phyloP scores from a whole-genome alignment of 2,888 invertebrate genomes.

The Apamea monoglypha region DNA sequence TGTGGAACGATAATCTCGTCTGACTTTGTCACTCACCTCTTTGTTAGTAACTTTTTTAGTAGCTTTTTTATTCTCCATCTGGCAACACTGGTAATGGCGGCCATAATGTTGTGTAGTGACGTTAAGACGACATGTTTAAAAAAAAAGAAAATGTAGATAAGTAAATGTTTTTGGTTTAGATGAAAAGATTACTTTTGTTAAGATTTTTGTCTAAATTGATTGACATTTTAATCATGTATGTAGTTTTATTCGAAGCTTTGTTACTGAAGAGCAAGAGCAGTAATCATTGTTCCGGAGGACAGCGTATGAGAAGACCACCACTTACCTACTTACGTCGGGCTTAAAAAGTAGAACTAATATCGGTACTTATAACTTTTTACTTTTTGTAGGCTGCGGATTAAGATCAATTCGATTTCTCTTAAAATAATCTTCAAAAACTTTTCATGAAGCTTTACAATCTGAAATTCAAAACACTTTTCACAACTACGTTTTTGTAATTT shows the following conservation, averaged over 20 bases:
- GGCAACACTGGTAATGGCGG: slow-evolving; percentile 79
- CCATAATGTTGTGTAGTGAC: slow-evolving; percentile 73
- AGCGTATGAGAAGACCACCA: neutral
- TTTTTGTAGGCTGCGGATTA: neutral
- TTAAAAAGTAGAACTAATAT: neutral
- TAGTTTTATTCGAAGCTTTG: slow-evolving; percentile 21
- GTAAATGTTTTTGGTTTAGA: slow-evolving; percentile 49
- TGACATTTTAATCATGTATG: slow-evolving; percentile 42
- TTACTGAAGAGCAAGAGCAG: neutral
- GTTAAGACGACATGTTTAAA: slow-evolving; percentile 78
- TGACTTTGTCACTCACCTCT: slow-evolving; percentile 82
- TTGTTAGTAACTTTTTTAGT: slow-evolving; percentile 71
- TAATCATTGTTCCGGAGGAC: neutral
- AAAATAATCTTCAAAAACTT: neutral
- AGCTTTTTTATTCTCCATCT: slow-evolving; percentile 71
- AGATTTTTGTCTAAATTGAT: slow-evolving; percentile 54
- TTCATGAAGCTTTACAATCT: neutral
- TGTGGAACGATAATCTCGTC: slow-evolving; percentile 77
- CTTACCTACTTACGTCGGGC: neutral
- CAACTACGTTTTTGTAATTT: neutral
- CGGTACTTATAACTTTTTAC: neutral
- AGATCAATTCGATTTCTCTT: neutral
- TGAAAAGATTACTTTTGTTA: slow-evolving; percentile 43
- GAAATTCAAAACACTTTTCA: neutral
- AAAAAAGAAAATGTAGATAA: slow-evolving; percentile 42